Conservation (phyloP, 2,888 invertebrate species). For the Chrysodeixis includens region DNA sequence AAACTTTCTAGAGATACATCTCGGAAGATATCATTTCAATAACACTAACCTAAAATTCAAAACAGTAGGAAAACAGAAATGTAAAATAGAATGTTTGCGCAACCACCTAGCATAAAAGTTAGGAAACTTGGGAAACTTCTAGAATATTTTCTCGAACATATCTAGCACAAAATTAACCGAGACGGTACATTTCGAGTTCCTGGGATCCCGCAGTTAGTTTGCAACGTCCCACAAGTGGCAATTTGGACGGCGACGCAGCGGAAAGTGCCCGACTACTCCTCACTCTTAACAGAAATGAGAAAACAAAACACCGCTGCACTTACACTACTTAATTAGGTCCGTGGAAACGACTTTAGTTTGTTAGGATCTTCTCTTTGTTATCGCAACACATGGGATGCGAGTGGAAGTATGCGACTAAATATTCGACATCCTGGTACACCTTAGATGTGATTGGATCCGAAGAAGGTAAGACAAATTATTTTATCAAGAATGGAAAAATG, state of each 20-base stretch:
- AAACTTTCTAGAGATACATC: background rate
- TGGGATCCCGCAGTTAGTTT: conserved; percentile 43
- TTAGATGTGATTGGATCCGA: too few relatives aligned
- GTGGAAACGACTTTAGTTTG: conserved; percentile 28
- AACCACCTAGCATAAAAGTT: conserved; percentile 18
- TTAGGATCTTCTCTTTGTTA: conserved; percentile 12
- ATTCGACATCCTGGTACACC: too few relatives aligned
- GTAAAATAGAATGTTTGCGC: conserved; percentile 14
- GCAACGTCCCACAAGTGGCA: conserved; percentile 62
- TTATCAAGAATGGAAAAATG: too few relatives aligned
- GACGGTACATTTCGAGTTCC: conserved; percentile 47
- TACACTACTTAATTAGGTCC: conserved; percentile 44
- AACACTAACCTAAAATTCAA: conserved; percentile 6
- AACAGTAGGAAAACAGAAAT: conserved; percentile 14
- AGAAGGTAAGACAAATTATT: too few relatives aligned
- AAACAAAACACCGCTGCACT: conserved; percentile 49
- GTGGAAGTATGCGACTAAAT: background rate
- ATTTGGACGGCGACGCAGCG: conserved; percentile 60
- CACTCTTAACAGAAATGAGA: conserved; percentile 60
- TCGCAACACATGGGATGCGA: conserved; percentile 9
- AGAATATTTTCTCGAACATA: conserved; percentile 47
- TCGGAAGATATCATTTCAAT: background rate
- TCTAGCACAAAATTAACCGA: conserved; percentile 43
- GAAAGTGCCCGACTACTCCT: conserved; percentile 58
- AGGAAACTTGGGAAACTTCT: conserved; percentile 20